Percentiles rank a stretch among this genome's conserved stretches.
Evolutionary conservation across 2,113 vertebrate species (phyloP).

Genomic region (Phyllostomus discolor): DNA sequence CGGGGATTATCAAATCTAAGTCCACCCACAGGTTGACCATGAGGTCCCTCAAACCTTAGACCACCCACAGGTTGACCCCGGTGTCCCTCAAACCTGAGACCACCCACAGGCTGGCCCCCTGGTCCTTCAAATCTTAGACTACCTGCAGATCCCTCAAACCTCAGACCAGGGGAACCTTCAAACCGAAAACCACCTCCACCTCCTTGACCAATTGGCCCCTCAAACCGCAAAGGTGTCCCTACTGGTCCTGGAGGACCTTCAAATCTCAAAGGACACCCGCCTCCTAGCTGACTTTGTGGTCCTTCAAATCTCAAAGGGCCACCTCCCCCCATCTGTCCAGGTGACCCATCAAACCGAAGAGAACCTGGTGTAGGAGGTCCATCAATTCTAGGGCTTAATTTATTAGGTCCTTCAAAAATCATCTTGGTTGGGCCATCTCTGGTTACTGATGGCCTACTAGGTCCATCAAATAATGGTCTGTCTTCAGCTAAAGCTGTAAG

Average conservation of each 20-base stretch:
- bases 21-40: slow-evolving; percentile 84
- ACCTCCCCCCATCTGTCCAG: slow-evolving; percentile 74
- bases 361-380: slow-evolving; percentile 79
- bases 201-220: slow-evolving; percentile 83
- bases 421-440: slow-evolving; percentile 81
- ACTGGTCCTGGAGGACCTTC: slow-evolving; percentile 79
- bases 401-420: slow-evolving; percentile 83
- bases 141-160: slow-evolving; percentile 75
- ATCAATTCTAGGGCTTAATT: slow-evolving; percentile 83
- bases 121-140: slow-evolving; percentile 87
- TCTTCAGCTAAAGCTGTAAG: slow-evolving; percentile 84
- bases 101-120: slow-evolving; percentile 80
- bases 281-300: slow-evolving; percentile 80
- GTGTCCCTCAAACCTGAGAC: slow-evolving; percentile 86
- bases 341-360: slow-evolving; percentile 81
- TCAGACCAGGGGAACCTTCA: slow-evolving; percentile 81
- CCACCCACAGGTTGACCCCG: slow-evolving; percentile 81
- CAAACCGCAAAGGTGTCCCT: slow-evolving; percentile 83
- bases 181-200: slow-evolving; percentile 79
- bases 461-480: slow-evolving; percentile 82
- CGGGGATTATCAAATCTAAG: slow-evolving; percentile 88
- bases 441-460: slow-evolving; percentile 77
- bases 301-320: slow-evolving; percentile 84
- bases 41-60: slow-evolving; percentile 85
- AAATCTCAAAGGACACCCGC: slow-evolving; percentile 76